Base-by-base conservation (phyloP, 2,888 invertebrate species). In the Macaria notata region DNA sequence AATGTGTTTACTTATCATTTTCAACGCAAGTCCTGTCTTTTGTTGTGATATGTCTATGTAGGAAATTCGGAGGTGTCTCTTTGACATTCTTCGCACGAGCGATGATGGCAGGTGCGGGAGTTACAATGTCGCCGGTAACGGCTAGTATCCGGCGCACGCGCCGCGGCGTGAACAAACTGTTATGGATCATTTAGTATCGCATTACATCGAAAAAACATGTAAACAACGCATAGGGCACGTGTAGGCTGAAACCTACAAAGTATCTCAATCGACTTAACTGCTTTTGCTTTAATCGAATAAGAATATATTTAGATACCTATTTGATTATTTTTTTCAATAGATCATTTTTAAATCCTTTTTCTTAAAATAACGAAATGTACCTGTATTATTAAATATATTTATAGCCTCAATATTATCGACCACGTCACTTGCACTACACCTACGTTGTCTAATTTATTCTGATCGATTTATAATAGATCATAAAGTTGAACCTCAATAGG, bases 131-230 rank as follows among this genome's bases (percentile, higher is more conserved):
- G 49, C 46, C 33, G 4, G 44, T 44, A 50, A 46, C 42, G 56
- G 50, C 56, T 49, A 71, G 75, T 71, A 74, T 80, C 78, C 80
- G 84, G 83, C 85, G 84, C 83, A 84, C 83, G 84, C 83, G 80
- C 82, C 76, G 71, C 81, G 84, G 86, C 86, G 81, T 86, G 86
- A 78, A 77, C 68, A 70, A 71, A 65, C 61, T 61, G 58, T 65
- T 72, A 75, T 73, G 68, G 64, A 56, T 57, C 61, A 76, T 81
- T 83, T 76, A 78, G 71, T 75, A 71, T 71, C 69, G 73, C 67
- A 71, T 70, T 70, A 72, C 65, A 74, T 66, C 60, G 50, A 73
- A 66, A 75, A 73, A 73, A 76, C 72, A 72, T 74, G 72, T 79
- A 73, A 75, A 76, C 73, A 59, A 62, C 66, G 59, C 72, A 70